Base-by-base conservation (phyloP, 2,113 vertebrate species). In the Pedionomus torquatus region DNA sequence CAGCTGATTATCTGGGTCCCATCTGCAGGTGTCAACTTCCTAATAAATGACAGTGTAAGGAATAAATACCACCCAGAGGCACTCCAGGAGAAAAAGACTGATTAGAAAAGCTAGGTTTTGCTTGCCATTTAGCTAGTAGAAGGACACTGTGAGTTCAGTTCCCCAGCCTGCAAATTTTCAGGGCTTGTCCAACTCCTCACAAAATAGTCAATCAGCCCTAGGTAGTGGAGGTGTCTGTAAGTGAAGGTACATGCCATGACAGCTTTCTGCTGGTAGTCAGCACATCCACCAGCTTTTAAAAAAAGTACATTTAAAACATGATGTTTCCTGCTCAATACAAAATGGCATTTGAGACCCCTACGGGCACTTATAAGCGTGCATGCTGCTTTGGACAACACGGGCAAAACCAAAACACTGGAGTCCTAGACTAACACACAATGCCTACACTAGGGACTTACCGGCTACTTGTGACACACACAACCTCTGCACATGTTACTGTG, bases 1-100 rank as follows among this genome's bases (percentile, higher is more conserved):
- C 0, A 0, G 26, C 17, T 55, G 24, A 52, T 26, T 52, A 55
- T 61, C 41, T 0, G 0, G 74, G 37, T 39, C 31, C 25, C 49
- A 46, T 39, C 43, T 79, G 55, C 43, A 85, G 33, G 19, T 55
- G 61, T 63, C 51, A 64, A 23, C 28, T 17, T 75, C 48, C 43
- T 64, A 55, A 41, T 30, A 91, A 74, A 69, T 39, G 43, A 60
- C 23, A 84, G 46, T 4, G 1, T 18, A 49, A 89, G 48, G 66
- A 89, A 26, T 33, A 63, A 78, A 75, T 3, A 55, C 11, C 35
- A 43, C 39, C 44, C 43, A 82, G 60, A 75, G 82, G 37, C 57
- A 84, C 25, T 13, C 9, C 41, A 1, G 1, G 46, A 84, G 25
- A 81, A 91, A 89, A 83, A 4, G 10, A 57, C 9, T 0, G 0